Percentiles rank a stretch among this genome's conserved stretches.
Evolutionary conservation across 2,888 invertebrate genomes (phyloP).

Genomic region (Cephus nigrinus): DNA sequence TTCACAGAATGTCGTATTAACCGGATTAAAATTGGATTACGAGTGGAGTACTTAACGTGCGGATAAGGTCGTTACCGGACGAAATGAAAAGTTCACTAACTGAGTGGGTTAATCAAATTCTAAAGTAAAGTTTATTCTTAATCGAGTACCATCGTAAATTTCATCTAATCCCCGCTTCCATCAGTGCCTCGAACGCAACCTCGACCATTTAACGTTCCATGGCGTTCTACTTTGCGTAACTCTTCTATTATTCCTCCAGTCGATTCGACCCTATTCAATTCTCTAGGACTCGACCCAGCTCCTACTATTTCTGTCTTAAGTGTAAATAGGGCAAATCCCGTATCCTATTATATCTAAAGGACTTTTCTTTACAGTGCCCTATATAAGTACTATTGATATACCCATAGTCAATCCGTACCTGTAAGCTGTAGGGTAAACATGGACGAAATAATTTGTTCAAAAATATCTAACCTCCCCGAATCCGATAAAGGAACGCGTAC

Average conservation of each 20-base stretch:
- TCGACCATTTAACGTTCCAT: background rate
- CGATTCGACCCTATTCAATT: constrained; percentile 1
- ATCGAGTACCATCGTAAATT: constrained; percentile 1
- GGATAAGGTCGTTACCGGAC: background rate
- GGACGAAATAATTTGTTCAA: background rate
- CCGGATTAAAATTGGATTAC: background rate
- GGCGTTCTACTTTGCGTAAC: constrained; percentile 3
- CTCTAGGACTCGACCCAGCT: background rate
- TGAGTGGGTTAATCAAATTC: background rate
- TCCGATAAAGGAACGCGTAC: background rate
- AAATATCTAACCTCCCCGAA: background rate
- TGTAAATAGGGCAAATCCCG: background rate
- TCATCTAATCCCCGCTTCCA: constrained; percentile 4
- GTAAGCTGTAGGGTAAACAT: background rate
- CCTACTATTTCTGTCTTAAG: background rate
- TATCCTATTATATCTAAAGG: background rate
- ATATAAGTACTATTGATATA: background rate
- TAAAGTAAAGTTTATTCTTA: background rate
- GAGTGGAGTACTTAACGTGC: background rate
- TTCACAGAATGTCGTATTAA: background rate
- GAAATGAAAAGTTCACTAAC: background rate
- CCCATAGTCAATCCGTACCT: background rate
- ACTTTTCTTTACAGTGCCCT: background rate
- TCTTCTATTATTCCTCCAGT: background rate
- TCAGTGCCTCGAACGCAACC: background rate